A percentile compares a stretch with the other conserved stretches of the same genome.
Evolutionary conservation across 2,113 vertebrate genomes (phyloP).

Genomic region (Daubentonia madagascariensis): DNA sequence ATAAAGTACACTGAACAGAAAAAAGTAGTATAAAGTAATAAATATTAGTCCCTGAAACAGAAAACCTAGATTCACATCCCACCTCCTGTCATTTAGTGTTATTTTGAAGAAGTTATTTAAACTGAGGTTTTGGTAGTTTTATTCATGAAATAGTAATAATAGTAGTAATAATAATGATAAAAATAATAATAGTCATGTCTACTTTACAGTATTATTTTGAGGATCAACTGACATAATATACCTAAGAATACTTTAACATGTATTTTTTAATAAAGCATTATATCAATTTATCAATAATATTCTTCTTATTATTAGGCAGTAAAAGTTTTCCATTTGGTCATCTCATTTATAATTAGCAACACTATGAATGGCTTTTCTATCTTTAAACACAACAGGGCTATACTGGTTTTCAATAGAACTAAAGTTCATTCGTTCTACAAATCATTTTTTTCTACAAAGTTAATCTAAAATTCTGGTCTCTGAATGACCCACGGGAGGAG

Average conservation of each 20-base stretch:
- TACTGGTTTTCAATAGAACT: neutral
- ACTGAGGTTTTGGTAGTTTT: neutral
- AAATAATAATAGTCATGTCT: neutral
- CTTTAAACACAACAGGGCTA: neutral
- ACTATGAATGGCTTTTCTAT: neutral
- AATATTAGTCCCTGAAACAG: neutral
- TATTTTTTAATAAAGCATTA: neutral
- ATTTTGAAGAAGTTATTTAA: neutral
- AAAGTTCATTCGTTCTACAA: neutral
- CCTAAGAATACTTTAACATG: neutral
- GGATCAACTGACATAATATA: neutral
- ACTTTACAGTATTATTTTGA: neutral
- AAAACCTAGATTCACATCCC: neutral
- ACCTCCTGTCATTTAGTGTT: neutral
- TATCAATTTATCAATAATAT: neutral
- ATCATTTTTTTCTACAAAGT: neutral
- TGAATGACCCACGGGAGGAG: neutral
- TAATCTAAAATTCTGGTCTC: neutral
- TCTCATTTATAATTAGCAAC: neutral
- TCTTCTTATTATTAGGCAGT: neutral
- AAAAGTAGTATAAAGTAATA: neutral
- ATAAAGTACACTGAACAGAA: neutral
- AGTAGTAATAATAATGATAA: neutral
- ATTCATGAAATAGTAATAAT: neutral
- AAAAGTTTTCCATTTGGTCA: neutral